These are phyloP conservation scores for Brachyalestes nurse DNA, from an alignment of 2,797 vertebrate species.

Conservation along the genomic window DNA sequence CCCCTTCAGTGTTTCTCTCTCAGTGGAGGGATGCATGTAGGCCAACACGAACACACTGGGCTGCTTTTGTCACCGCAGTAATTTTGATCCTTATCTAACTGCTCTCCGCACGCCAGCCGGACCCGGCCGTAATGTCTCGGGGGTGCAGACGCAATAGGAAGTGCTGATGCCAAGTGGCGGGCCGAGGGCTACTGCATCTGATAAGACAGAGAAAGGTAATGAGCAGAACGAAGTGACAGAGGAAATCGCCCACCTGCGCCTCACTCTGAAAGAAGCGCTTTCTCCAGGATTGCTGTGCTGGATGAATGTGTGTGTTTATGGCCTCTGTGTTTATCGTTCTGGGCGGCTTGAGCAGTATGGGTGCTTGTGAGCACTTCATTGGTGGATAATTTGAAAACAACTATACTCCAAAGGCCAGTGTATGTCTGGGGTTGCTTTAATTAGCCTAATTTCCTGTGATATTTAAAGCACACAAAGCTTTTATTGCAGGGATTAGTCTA, in stretches of 20 bases:
- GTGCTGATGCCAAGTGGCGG: slow-evolving; percentile 58
- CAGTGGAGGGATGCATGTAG: slow-evolving; percentile 45
- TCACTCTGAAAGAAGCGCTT: slow-evolving; percentile 65
- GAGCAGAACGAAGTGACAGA: slow-evolving; percentile 56
- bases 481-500: background rate
- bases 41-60: slow-evolving; percentile 62
- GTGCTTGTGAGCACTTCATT: slow-evolving; percentile 65
- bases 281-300: slow-evolving; percentile 57
- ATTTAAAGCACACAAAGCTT: slow-evolving; percentile 14
- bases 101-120: slow-evolving; percentile 64
- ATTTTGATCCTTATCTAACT: slow-evolving; percentile 73
- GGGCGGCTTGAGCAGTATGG: slow-evolving; percentile 71
- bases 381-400: slow-evolving; percentile 69
- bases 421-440: slow-evolving; percentile 63
- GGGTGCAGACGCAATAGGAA: slow-evolving; percentile 56
- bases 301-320: slow-evolving; percentile 35
- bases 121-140: slow-evolving; percentile 55
- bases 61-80: slow-evolving; percentile 66
- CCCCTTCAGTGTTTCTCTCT: slow-evolving; percentile 1
- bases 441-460: slow-evolving; percentile 71
- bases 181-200: slow-evolving; percentile 63
- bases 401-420: slow-evolving; percentile 67
- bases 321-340: slow-evolving; percentile 60
- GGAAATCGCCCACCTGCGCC: slow-evolving; percentile 61
- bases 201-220: slow-evolving; percentile 60